Base-by-base conservation (phyloP, 2,113 vertebrate genomes). In the Periophthalmodon schlosseri region DNA sequence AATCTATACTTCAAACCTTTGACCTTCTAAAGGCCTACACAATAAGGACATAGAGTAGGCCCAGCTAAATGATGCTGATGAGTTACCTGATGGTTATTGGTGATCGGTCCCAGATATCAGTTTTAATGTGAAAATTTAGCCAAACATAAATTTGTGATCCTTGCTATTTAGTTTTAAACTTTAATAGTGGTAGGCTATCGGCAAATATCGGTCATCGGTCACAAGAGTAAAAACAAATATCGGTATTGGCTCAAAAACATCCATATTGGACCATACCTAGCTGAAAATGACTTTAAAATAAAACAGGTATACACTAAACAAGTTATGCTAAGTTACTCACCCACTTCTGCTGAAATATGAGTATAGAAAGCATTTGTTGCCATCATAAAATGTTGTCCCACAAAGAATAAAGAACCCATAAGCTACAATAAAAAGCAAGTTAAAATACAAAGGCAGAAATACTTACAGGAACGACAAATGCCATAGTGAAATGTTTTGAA, bases 401-500 rank as follows among this genome's bases (percentile, higher is more conserved):
- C 13, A 47, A 12, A 14, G 13, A 47, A 47, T 11, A 47, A 14
- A 47, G 46, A 47, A 3, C 12, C 49, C 15, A 52, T 52, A 20
- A 18, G 14, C 49, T 50, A 50, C 4, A 18, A 50, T 15, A 18
- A 50, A 50, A 50, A 50, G 18, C 16, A 20, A 52, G 7, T 36
- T 36, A 39, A 36, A 34, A n/a, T 64, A 63, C 2, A 2, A 4
- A 16, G 1, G 18, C 20, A 15, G 2, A 34, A 47, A 64, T 87
- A 93, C 94, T 94, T 74, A 94, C 94, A 57, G 90, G 92, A 44
- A 94, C 92, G 1, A 94, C 91, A 1, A 93, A 80, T 39, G 93
- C 91, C 94, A 94, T 94, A 3, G 52, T 56, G 6, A 56, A 56
- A 9, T 56, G 52, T 56, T n/a, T 56, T 56, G 52, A 56, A 56